Evolutionary conservation across 2,888 invertebrate species (phyloP).

Genomic region (Morpho deidamia): DNA sequence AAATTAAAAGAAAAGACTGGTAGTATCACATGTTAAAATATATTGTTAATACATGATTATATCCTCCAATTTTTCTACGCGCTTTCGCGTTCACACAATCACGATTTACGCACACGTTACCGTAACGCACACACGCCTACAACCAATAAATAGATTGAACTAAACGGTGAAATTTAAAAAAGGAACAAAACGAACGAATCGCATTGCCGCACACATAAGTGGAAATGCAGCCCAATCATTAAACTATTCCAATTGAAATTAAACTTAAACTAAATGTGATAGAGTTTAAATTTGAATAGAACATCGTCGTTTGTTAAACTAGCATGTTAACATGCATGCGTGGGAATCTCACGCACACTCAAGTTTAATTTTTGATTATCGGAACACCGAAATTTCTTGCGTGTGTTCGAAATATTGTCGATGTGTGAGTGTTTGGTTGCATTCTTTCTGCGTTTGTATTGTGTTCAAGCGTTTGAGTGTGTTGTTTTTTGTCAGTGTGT

Average conservation of each 20-base stretch:
- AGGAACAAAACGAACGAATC: conserved; percentile 75
- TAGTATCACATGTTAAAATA: conserved; percentile 3
- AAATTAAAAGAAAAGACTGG: background rate
- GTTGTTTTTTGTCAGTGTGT: conserved; percentile 43
- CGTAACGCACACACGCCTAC: conserved; percentile 58
- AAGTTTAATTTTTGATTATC: conserved; percentile 61
- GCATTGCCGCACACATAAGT: conserved; percentile 54
- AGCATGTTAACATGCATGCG: conserved; percentile 65
- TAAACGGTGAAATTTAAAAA: conserved; percentile 79
- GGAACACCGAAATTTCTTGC: conserved; percentile 64
- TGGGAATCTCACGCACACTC: conserved; percentile 56
- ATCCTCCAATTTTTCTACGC: conserved; percentile 70
- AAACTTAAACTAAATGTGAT: conserved; percentile 18
- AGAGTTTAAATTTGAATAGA: conserved; percentile 37
- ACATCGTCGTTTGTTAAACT: conserved; percentile 48
- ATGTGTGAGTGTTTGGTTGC: conserved; percentile 55
- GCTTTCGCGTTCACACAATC: conserved; percentile 57
- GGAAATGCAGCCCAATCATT: conserved; percentile 72
- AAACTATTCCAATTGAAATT: conserved; percentile 33
- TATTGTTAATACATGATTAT: conserved; percentile 53
- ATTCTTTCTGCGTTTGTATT: conserved; percentile 56
- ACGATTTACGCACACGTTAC: conserved; percentile 38
- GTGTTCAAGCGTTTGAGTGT: conserved; percentile 38
- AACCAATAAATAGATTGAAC: conserved; percentile 78
- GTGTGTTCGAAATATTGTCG: conserved; percentile 39